Base-by-base conservation (phyloP, 2,113 vertebrate species). In the Scophthalmus maximus region DNA sequence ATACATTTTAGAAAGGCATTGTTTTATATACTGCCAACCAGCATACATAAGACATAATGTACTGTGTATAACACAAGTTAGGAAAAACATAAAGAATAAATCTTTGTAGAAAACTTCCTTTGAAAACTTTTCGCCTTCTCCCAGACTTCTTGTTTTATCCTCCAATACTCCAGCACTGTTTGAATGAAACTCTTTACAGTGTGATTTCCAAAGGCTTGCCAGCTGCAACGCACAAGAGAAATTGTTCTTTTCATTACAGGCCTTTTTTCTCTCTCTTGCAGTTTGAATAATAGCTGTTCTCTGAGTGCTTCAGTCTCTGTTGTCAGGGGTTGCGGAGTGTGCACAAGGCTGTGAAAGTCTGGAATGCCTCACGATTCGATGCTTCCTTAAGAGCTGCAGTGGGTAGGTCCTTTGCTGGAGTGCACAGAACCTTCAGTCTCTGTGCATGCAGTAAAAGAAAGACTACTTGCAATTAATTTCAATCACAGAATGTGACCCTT, bases 341-440 rank as follows among this genome's bases (percentile, higher is more conserved):
- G 59, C 59, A 27, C 27, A 90, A 68, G 32, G 2, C 70, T 20
- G 76, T 86, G 58, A 89, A 89, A 10, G 78, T 79, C 42, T 83
- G 78, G 75, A 88, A 87, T 1, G 87, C 85, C 50, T 77, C 67
- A 29, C 34, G 66, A 51, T 82, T 76, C 25, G 46, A 14, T 18
- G 52, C 9, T 52, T 57, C 72, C 68, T 87, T 87, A 27, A 18
- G 12, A 22, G 61, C 38, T 0, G 81, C 5, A 15, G 4, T 40
- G 36, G 36, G 76, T 52, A 94, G 38, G 68, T 93, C 89, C 25
- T 86, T 79, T 8, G 89, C 78, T 64, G 94, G 91, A 3, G 73
- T 89, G 82, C 91, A 93, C 30, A 94, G 81, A 40, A 42, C 32
- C 59, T 69, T 84, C 20, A 94, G 11, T 85, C 91, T 91, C 94